Conservation (phyloP, 1,140 invertebrate species). For the Himalopsyche phryganea region DNA sequence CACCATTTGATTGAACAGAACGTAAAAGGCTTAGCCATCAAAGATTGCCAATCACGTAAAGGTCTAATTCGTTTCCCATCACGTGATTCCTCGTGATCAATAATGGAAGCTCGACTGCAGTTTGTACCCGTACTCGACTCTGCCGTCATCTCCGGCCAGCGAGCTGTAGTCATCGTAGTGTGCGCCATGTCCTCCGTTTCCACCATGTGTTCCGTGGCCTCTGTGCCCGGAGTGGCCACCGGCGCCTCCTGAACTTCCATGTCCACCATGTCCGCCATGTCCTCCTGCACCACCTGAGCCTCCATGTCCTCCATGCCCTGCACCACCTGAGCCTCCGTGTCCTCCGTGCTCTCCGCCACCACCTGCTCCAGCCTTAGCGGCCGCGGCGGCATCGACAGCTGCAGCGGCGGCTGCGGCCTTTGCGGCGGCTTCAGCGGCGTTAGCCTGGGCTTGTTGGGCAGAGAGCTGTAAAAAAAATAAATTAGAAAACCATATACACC, state of each 20-base stretch:
- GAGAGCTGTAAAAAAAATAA: conserved; percentile 19
- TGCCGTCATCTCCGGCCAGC: conserved; percentile 25
- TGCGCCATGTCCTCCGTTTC: background rate
- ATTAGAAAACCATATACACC: no score
- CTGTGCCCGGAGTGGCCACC: background rate
- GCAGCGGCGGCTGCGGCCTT: conserved; percentile 29
- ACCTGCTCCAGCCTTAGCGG: conserved; percentile 16
- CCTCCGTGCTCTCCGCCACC: no score
- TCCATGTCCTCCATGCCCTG: background rate
- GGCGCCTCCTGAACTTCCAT: conserved; percentile 10
- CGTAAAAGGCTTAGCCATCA: no score
- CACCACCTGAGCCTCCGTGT: background rate
- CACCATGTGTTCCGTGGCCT: background rate
- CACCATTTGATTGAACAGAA: no score
- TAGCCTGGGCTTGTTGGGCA: conserved; percentile 31
- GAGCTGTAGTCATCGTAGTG: conserved; percentile 32
- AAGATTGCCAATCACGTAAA: no score
- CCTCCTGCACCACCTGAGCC: background rate
- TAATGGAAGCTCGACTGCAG: conserved; percentile 28
- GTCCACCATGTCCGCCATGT: background rate
- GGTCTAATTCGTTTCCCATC: no score
- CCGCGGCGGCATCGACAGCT: conserved; percentile 25
- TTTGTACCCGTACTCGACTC: conserved; percentile 29
- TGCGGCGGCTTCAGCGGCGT: conserved; percentile 31
- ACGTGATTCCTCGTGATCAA: conserved; percentile 12